A percentile compares a stretch with the other conserved stretches of the same genome.
phyloP scores from a whole-genome alignment of 2,797 vertebrate species.

The Chloroceryle inda region DNA sequence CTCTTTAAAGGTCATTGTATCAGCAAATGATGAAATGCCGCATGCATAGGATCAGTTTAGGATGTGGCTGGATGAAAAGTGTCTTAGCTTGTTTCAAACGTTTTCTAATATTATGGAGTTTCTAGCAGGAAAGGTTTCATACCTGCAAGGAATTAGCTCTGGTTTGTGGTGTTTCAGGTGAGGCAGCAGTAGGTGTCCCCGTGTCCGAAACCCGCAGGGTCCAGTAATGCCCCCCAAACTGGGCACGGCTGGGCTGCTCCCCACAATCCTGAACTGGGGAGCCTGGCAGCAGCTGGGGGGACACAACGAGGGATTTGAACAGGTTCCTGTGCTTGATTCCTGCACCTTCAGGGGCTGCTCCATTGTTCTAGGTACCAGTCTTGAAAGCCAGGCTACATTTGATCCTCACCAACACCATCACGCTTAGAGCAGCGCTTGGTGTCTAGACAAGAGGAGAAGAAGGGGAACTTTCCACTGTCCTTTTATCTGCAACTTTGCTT shows the following conservation, averaged over 20 bases:
- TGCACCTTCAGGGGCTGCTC: background rate
- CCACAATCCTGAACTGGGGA: fast-evolving
- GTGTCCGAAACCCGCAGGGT: fast-evolving
- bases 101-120: background rate
- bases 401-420: fast-evolving
- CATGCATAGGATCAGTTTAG: background rate
- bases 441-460: background rate
- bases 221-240: background rate
- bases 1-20: background rate
- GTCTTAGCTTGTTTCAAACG: background rate
- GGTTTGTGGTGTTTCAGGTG: fast-evolving
- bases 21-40: background rate
- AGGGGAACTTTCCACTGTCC: background rate
- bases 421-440: background rate
- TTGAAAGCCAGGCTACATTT: background rate
- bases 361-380: background rate
- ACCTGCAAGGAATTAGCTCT: background rate
- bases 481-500: background rate
- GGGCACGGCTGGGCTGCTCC: background rate
- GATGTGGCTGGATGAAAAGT: background rate
- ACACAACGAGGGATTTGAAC: background rate
- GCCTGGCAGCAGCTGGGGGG: background rate
- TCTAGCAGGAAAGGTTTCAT: background rate
- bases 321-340: background rate
- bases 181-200: too few species aligned